Evolutionary conservation across 2,113 vertebrate genomes (phyloP).

Genomic region (Rhynchomys soricoides): DNA sequence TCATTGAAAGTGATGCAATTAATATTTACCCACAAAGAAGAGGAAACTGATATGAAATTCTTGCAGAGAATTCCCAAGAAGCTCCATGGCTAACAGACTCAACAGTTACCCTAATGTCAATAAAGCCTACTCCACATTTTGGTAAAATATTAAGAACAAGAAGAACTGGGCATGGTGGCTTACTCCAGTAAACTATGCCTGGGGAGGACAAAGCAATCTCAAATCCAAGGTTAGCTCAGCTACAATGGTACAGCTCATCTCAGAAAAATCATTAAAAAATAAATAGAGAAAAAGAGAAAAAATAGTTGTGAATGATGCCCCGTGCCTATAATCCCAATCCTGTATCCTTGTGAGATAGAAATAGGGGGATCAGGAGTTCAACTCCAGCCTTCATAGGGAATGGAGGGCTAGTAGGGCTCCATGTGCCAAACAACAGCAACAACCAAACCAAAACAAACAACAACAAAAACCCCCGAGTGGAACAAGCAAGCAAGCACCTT

Average conservation of each 20-base stretch:
- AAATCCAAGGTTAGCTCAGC: background rate
- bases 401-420: background rate
- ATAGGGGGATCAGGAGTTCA: background rate
- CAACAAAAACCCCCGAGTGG: background rate
- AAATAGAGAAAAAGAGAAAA: background rate
- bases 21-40: background rate
- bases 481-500: background rate
- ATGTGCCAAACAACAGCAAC: background rate
- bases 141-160: background rate
- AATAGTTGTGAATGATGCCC: background rate
- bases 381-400: background rate
- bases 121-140: background rate
- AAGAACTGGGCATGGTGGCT: background rate
- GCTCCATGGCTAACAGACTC: background rate
- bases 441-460: background rate
- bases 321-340: background rate
- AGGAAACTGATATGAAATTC: background rate
- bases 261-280: background rate
- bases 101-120: background rate
- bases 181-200: background rate
- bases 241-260: background rate
- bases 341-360: background rate
- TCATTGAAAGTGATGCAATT: background rate
- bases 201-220: background rate
- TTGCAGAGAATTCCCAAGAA: background rate